Percentiles rank a stretch among this genome's conserved stretches.
These are phyloP conservation scores for Percopsis omiscomaycus DNA, from an alignment of 2,797 vertebrate genomes.

Conservation along the genomic window DNA sequence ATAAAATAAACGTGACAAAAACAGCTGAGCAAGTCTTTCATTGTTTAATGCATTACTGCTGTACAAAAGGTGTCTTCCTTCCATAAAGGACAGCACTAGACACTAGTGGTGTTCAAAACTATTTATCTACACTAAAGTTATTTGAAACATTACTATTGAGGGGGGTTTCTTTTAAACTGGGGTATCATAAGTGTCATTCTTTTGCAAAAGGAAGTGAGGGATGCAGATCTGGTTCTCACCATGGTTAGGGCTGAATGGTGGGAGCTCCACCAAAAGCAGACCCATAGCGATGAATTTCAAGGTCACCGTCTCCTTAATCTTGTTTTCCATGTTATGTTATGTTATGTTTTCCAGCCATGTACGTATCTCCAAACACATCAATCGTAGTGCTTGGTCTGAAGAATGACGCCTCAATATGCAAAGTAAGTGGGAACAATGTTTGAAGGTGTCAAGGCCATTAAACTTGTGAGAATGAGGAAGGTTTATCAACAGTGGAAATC, in stretches of 20 bases:
- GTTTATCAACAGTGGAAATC: constrained; percentile 34
- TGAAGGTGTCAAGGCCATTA: not conserved
- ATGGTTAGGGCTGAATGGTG: constrained; percentile 62
- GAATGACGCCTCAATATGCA: constrained; percentile 2
- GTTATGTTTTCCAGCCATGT: too few relatives aligned
- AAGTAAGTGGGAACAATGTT: constrained; percentile 36
- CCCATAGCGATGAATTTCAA: constrained; percentile 59
- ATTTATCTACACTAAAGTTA: constrained; percentile 12
- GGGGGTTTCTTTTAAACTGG: constrained; percentile 25
- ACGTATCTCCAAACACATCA: too few relatives aligned
- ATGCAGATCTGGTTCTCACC: constrained; percentile 50
- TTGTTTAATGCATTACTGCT: constrained; percentile 7
- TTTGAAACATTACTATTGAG: not conserved
- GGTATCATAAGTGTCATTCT: constrained; percentile 24
- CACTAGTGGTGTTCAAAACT: not conserved
- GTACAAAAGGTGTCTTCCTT: constrained; percentile 19
- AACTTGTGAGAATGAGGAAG: not conserved
- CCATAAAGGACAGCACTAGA: constrained; percentile 2
- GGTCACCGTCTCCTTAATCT: constrained; percentile 71
- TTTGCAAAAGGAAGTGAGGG: constrained; percentile 37
- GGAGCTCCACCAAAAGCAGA: constrained; percentile 42
- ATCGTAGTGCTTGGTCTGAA: too few relatives aligned
- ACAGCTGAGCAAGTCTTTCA: constrained; percentile 32
- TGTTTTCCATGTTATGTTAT: too few relatives aligned
- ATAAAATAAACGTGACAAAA: not conserved